Base-by-base conservation (phyloP, 2,888 invertebrate genomes). In the Nemotelus pantherinus region DNA sequence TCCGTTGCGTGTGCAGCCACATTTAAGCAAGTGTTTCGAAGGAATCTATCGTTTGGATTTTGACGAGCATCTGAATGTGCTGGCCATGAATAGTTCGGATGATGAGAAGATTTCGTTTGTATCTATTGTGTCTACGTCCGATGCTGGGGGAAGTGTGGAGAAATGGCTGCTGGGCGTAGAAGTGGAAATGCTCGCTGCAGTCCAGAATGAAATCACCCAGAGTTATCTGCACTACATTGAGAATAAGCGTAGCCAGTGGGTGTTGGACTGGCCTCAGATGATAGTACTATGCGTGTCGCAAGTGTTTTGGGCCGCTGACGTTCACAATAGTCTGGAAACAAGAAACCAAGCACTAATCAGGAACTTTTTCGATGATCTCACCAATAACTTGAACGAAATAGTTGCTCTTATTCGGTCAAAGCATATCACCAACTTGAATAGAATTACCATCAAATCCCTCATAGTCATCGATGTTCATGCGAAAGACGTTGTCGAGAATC, bases 401-500 rank as follows among this genome's bases (percentile, higher is more conserved):
- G 90, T 91, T 0, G 85, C 87, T 1, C 83, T 91, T 79, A 89
- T 93, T n/a, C 86, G 90, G 78, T 90, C 89, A 7, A 89, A 89
- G 41, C 86, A 89, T 77, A 87, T 91, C 43, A 88, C 88, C 2
- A 90, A 90, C 81, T 88, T 90, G 77, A 87, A 88, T 80, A 87
- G 93, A 57, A 92, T 91, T n/a, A 91, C 92, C 0, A 87, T 93
- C 1, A 91, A 91, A 70, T 91, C 93, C 0, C 84, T 93, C 6
- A 92, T 93, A 25, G 91, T 92, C 43, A 90, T 92, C 77, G 92
- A 93, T 85, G 93, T 93, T 2, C 93, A 93, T 82, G 91, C 92
- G 39, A 89, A 91, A 83, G 93, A 93, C 84, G 91, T 93, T 0
- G 90, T 92, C 0, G 88, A 89, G 78, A 89, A 90, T 50, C 83